These are phyloP conservation scores for Platichthys stellatus DNA, from an alignment of 2,113 vertebrate species.

Conservation along the genomic window DNA sequence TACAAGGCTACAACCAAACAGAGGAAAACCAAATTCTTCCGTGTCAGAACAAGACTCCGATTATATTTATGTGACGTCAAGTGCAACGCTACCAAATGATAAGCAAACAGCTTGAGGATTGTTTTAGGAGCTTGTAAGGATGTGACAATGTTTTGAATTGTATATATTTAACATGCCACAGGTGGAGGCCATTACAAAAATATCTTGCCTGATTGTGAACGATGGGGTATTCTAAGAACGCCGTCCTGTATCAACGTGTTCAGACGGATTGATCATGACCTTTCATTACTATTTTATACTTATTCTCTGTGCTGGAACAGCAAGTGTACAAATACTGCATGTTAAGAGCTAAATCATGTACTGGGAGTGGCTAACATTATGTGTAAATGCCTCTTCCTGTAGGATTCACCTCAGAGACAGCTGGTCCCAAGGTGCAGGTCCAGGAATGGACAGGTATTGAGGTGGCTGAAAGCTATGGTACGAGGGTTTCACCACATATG, in stretches of 20 bases:
- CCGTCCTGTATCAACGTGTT: too few species aligned
- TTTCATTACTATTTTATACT: too few species aligned
- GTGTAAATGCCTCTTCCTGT: neutral
- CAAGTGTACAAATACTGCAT: neutral
- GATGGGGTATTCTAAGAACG: too few species aligned
- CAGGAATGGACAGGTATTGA: neutral
- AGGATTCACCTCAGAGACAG: neutral
- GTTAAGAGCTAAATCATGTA: neutral
- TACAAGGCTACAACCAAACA: neutral
- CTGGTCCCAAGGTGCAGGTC: neutral
- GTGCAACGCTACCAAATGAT: neutral
- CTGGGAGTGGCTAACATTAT: neutral
- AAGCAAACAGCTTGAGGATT: neutral
- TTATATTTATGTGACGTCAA: neutral
- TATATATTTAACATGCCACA: too few species aligned
- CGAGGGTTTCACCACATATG: neutral
- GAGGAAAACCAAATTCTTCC: neutral
- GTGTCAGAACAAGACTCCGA: neutral
- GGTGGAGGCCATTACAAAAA: too few species aligned
- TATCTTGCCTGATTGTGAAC: too few species aligned
- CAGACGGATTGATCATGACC: too few species aligned
- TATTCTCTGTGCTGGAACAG: neutral
- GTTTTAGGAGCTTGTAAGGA: neutral
- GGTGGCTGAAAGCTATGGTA: neutral
- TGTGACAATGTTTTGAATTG: neutral